A percentile compares a stretch with the other conserved stretches of the same genome.
These are phyloP conservation scores for Petrocephalus microphthalmus DNA, from an alignment of 2,113 vertebrate genomes.

Conservation along the genomic window DNA sequence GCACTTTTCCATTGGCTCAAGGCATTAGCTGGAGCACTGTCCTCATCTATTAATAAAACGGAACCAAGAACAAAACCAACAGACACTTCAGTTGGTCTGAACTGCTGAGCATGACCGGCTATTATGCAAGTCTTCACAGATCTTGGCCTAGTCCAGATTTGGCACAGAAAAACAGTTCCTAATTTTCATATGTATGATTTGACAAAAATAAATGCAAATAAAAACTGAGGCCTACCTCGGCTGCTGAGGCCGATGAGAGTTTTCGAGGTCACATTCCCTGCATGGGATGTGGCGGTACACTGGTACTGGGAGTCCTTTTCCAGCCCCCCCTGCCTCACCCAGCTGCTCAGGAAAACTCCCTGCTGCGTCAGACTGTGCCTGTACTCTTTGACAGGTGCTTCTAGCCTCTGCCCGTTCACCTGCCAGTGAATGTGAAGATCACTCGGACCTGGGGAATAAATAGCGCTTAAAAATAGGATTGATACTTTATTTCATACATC, in stretches of 20 bases:
- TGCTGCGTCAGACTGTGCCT: slow-evolving; percentile 55
- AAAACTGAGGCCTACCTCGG: slow-evolving; percentile 49
- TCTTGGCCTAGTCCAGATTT: background rate
- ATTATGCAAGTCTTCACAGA: background rate
- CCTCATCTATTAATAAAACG: slow-evolving; percentile 60
- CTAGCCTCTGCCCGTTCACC: slow-evolving; percentile 65
- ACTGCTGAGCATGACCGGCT: background rate
- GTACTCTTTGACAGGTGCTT: slow-evolving; percentile 57
- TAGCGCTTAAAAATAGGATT: slow-evolving; percentile 28
- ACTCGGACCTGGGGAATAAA: slow-evolving; percentile 68
- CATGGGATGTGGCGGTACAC: slow-evolving; percentile 67
- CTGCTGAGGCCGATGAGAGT: slow-evolving; percentile 59
- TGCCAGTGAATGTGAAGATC: slow-evolving; percentile 75
- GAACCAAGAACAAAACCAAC: slow-evolving; percentile 24
- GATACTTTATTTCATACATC: background rate
- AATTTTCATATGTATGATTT: background rate
- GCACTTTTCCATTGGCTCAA: slow-evolving; percentile 72
- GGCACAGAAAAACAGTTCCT: background rate
- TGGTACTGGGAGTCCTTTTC: slow-evolving; percentile 66
- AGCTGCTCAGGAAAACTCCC: slow-evolving; percentile 72
- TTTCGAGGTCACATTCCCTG: slow-evolving; percentile 59
- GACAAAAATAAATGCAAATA: background rate
- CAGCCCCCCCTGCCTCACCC: slow-evolving; percentile 69
- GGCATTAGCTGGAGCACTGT: slow-evolving; percentile 61
- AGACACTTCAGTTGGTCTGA: background rate